Evolutionary conservation across 2,113 vertebrate species (phyloP).

Genomic region (Stegostoma tigrinum): DNA sequence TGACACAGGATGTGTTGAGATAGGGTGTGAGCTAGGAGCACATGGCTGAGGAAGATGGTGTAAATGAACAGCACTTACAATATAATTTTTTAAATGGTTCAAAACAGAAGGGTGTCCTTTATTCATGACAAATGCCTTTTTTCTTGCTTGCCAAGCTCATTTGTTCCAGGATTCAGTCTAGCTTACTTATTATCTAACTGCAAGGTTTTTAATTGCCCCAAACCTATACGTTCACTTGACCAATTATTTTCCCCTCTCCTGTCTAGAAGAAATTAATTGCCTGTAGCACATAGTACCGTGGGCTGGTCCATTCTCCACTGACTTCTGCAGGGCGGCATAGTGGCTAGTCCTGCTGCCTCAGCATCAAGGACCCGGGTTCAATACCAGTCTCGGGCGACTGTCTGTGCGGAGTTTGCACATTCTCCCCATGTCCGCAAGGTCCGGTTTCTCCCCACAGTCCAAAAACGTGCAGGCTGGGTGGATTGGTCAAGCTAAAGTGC

Average conservation of each 20-base stretch:
- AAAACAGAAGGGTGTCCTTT: slow-evolving; percentile 19
- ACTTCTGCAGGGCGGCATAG: too few species aligned
- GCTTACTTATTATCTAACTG: neutral
- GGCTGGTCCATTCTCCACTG: neutral
- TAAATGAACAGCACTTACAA: neutral
- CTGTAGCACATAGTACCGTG: neutral
- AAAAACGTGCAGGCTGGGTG: too few species aligned
- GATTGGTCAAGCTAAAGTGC: too few species aligned
- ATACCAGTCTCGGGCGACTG: too few species aligned
- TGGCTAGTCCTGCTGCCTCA: too few species aligned
- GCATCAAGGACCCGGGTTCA: too few species aligned
- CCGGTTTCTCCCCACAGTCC: too few species aligned
- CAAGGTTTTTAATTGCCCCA: neutral
- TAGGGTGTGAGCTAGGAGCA: neutral
- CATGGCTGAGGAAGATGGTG: slow-evolving; percentile 14
- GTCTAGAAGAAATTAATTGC: neutral
- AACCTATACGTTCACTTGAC: neutral
- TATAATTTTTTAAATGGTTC: neutral
- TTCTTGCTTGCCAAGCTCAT: neutral
- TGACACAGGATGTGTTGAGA: slow-evolving; percentile 25
- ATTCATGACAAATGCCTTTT: slow-evolving; percentile 3
- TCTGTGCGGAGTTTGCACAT: too few species aligned
- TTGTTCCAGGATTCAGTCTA: neutral
- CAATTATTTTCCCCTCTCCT: neutral
- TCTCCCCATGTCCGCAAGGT: too few species aligned